Evolutionary conservation across 2,888 invertebrate genomes (phyloP).

Genomic region (Entomobrya multifasciata): DNA sequence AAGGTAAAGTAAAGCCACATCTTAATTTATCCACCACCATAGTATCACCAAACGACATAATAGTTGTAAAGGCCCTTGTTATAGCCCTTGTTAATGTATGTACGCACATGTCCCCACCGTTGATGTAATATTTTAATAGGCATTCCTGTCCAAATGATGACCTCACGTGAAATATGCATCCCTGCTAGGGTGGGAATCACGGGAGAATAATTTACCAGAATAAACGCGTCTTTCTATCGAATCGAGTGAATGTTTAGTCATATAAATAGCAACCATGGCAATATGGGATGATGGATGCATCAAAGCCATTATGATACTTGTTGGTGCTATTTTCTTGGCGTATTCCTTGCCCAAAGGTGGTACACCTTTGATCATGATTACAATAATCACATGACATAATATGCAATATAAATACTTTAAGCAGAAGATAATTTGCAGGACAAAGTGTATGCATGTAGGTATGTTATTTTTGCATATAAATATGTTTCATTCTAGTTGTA

Average conservation of each 20-base stretch:
- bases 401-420: no score
- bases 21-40: conserved; percentile 15
- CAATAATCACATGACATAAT: no score
- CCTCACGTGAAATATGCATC: conserved; percentile 70
- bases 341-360: no score
- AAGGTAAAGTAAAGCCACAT: background rate
- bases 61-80: background rate
- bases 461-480: no score
- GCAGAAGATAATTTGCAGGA: no score
- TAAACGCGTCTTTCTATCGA: conserved; percentile 37
- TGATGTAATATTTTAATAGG: conserved; percentile 20
- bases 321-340: no score
- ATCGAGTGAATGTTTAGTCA: conserved; percentile 20
- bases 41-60: conserved; percentile 10
- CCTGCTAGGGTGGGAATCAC: conserved; percentile 65
- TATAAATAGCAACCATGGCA: background rate
- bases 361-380: no score
- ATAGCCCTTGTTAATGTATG: background rate
- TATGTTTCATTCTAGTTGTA: no score
- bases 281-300: no score
- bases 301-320: no score
- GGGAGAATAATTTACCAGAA: conserved; percentile 39
- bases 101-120: background rate
- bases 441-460: no score
- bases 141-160: conserved; percentile 55